These are phyloP conservation scores for Tympanoctomys barrerae DNA, from an alignment of 2,797 vertebrate genomes.

Conservation along the genomic window DNA sequence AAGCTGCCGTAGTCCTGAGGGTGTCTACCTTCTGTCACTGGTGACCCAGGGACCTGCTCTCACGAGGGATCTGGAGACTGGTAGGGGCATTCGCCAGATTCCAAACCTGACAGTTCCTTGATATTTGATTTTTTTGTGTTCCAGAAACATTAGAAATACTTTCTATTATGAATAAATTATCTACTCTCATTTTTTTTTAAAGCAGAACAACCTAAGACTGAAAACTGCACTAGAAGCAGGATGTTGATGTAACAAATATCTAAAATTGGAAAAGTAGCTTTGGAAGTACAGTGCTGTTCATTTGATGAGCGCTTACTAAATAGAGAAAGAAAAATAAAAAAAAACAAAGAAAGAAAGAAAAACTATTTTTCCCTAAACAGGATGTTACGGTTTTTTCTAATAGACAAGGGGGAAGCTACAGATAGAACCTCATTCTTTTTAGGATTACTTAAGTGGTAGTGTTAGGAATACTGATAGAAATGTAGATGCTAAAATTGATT, in stretches of 20 bases:
- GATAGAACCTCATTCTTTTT: neutral
- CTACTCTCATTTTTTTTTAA: neutral
- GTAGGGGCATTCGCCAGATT: neutral
- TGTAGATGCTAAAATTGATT: neutral
- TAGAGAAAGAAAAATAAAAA: neutral
- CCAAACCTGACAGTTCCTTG: neutral
- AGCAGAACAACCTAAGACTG: neutral
- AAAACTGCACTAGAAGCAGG: neutral
- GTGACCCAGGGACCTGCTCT: neutral
- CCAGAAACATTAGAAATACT: neutral
- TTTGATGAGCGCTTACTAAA: neutral
- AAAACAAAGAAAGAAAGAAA: neutral
- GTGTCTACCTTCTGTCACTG: no score
- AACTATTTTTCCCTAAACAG: neutral
- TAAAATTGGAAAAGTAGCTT: neutral
- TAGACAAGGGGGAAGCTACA: neutral
- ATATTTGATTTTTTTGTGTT: neutral
- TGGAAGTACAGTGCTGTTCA: neutral
- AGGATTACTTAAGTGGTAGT: neutral
- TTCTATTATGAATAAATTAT: neutral
- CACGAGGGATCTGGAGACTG: neutral
- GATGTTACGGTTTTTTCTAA: neutral
- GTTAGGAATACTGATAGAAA: neutral
- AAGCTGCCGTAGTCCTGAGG: rapidly evolving
- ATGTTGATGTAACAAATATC: neutral